Percentiles rank a stretch among this genome's conserved stretches.
phyloP scores from a whole-genome alignment of 1,140 invertebrate genomes.

The Apis dorsata region DNA sequence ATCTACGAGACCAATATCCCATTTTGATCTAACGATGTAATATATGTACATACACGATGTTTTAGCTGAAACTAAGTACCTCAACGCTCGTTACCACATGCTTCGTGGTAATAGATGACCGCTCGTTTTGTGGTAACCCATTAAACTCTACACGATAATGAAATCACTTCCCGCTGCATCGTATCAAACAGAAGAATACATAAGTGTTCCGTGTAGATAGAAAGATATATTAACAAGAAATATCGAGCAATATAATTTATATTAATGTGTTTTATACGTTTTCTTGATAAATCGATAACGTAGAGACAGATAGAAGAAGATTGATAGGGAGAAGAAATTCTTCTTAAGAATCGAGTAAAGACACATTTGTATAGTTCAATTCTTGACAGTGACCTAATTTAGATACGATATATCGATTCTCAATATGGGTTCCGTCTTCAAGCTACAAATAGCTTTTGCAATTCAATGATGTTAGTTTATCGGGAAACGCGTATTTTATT shows the following conservation, averaged over 20 bases:
- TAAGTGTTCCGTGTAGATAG: neutral
- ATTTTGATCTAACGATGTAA: neutral
- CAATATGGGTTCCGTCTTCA: neutral
- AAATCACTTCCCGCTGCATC: conserved; percentile 28
- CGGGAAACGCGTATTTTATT: too few species aligned
- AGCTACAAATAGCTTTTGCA: neutral
- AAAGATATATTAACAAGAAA: neutral
- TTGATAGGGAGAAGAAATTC: too few species aligned
- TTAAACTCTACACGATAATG: conserved; percentile 37
- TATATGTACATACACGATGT: neutral
- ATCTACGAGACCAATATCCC: neutral
- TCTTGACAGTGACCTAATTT: conserved; percentile 4
- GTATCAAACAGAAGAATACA: neutral
- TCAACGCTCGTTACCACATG: conserved; percentile 26
- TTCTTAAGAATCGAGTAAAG: neutral
- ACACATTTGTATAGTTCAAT: neutral
- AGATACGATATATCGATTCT: neutral
- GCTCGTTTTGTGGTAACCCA: conserved; percentile 34
- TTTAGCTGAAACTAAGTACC: conserved; percentile 10
- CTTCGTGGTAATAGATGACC: conserved; percentile 24
- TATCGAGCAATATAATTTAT: neutral
- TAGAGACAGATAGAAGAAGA: too few species aligned
- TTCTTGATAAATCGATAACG: neutral
- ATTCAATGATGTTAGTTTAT: neutral
- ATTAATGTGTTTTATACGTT: neutral